Base-by-base conservation (phyloP, 1,140 invertebrate species). In the Hypsibius dujardini region DNA sequence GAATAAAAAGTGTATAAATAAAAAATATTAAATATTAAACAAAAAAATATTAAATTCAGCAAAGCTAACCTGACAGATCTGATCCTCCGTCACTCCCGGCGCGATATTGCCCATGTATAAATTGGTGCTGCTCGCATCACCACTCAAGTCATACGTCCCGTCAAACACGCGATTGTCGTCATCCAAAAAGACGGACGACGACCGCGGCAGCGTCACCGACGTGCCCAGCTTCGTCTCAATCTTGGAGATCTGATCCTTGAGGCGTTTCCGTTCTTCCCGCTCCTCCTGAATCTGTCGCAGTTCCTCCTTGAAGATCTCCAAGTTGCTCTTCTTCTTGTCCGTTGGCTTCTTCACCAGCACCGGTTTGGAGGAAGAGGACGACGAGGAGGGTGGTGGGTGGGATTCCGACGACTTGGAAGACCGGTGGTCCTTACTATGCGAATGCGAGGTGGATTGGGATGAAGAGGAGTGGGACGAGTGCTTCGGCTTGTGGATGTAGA, bases 71-170 rank as follows among this genome's bases (percentile, higher is more conserved):
- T 98, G 92, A 88, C 95, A 95, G 47, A 98, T 80, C 77, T 98
- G 90, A 77, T 95, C 89, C 80, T 98, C 93, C 60, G 91, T 92
- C 76, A 95, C 91, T 89, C 96, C 95, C 71, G 93, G 92, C 82
- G 92, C 95, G 2, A 99, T 84, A 81, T 98, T 98, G 72, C 93
- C 93, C 59, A 98, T 82, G 79, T 98, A 99, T 14, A 99, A 84
- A 80, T 99, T 99, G 47, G 95, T 99, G 1, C 95, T 98, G 75
- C 88, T 92, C 67, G 93, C 92, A 84, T 98, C 93, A 1, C 92
- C 91, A 72, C 88, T 90, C 47, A 71, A 75, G 78, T 94, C 92
- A 80, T 90, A 92, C 7, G 88, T 90, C n/a, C 88, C 87, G 72
- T 75, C 74, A 56, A 72, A 74, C 46, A 73, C 73, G 47, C 73